Evolutionary conservation across 2,888 invertebrate species (phyloP), one percentile per base, ranked within the genome.

Genomic region (Tuberolachnus salignus): DNA sequence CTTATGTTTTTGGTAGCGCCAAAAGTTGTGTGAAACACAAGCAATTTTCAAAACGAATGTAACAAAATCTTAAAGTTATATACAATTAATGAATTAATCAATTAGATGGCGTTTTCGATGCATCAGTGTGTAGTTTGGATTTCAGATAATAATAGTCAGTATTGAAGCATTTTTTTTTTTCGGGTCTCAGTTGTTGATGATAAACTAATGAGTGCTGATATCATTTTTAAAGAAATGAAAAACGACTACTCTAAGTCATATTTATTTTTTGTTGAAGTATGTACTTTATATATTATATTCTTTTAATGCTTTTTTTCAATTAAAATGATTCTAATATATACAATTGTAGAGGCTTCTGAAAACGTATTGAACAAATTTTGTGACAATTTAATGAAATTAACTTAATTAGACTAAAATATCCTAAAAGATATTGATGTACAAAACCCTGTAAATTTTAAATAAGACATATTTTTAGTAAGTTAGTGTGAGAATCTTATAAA

Each of bases 291-390:
- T 21, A 46, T 66, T 13, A 21, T 66, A 66, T 23, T 64, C 64
- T 14, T 64, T 64, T 9, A 64, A 64, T 64, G 64, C 63, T 19
- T 19, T 63, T 4, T 63, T 63, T 9, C 63, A 63, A 63, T n/a
- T 42, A 63, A 16, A 10, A 63, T 16, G 10, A 19, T 63, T 63
- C 19, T 63, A n/a, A 63, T 63, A 0, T 42, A 63, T 19, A 44
- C 34, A 42, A 63, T 63, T n/a, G 16, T 16, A 42, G 34, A 34
- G 10, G 44, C 34, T 63, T 63, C 63, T 42, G 14, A 14, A 14
- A 57, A 57, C 26, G 26, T 57, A 23, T 57, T 57, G 3, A 57
- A 57, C 23, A 23, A 57, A 8, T 57, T 57, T 1, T 57, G 57
- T 23, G 26, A 23, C 16, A 57, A 57, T 57, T 57, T 8, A 1